Evolutionary conservation across 1,140 invertebrate genomes (phyloP), one percentile per base, ranked within the genome.

Genomic region (Plodia interpunctella): DNA sequence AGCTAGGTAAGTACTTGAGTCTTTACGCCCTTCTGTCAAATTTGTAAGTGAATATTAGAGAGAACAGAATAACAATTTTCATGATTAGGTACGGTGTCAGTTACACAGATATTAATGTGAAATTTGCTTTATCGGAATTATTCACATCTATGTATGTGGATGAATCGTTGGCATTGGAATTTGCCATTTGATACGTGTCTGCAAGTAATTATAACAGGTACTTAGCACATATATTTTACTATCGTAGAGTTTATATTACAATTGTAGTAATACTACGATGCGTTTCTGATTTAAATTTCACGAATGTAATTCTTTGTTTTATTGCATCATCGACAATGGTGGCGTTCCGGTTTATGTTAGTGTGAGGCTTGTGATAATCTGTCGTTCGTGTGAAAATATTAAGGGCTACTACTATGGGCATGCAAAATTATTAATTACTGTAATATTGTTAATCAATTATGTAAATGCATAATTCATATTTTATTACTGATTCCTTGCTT

Each of bases 211-310:
- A 44, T 15, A 44, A 44, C 38, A 44, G 38, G 38, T 44, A 44
- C 38, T 44, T 15, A 15, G 38, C 38, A 44, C 38, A 44, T 44
- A 38, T 38, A 8, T 38, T 5, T 38, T 38, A 8, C 35, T 38
- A 8, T 32, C 21, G 38, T 44, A 15, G 38, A 44, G 38, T 44
- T n/a, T 11, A 30, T 38, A 38, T 55, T 55, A 55, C 54, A 55
- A 55, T 18, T 17, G 54, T 32, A 35, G 28, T 55, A 55, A 28
- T 51, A 30, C 52, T 32, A 10, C 30, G 30, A 32, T 15, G 38
- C 38, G 38, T 17, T 15, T 44, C 38, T 1, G 15, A 44, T 44
- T 44, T 5, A 13, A 44, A 17, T 44, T 15, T 44, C 38, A 15
- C 38, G 15, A 44, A 44, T 44, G 5, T 44, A 15, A 44, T 44